Evolutionary conservation across 2,797 vertebrate genomes (phyloP).

Genomic region (Urosaurus nigricauda): DNA sequence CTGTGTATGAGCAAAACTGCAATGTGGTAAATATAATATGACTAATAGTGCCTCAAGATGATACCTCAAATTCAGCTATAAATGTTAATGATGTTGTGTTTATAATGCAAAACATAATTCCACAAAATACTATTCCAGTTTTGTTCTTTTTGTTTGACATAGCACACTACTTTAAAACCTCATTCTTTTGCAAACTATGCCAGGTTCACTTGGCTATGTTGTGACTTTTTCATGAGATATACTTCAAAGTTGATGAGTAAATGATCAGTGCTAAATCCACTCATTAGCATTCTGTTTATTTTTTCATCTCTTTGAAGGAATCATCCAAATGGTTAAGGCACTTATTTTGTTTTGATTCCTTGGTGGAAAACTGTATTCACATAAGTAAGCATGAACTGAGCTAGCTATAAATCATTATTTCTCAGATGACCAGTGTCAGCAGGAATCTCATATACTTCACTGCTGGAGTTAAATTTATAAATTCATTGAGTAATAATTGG

Average conservation of each 20-base stretch:
- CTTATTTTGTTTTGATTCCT: constrained; percentile 78
- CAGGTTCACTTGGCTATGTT: constrained; percentile 39
- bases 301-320: constrained; percentile 69
- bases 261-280: constrained; percentile 67
- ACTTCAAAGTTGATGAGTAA: constrained; percentile 61
- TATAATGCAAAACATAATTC: background rate
- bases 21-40: constrained; percentile 1
- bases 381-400: constrained; percentile 75
- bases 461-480: constrained; percentile 79
- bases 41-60: background rate
- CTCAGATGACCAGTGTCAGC: constrained; percentile 82
- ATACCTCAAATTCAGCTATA: constrained; percentile 20
- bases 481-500: constrained; percentile 85
- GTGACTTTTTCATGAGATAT: constrained; percentile 52
- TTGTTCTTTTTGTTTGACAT: constrained; percentile 24
- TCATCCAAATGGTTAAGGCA: constrained; percentile 65
- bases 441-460: constrained; percentile 80
- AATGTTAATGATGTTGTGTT: background rate
- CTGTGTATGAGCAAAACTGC: background rate
- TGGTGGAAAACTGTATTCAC: constrained; percentile 75
- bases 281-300: constrained; percentile 75
- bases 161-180: constrained; percentile 4
- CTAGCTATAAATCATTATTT: constrained; percentile 83
- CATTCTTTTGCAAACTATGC: background rate
- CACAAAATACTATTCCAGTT: background rate